Evolutionary conservation across 2,888 invertebrate species (phyloP).

Genomic region (Ichneumoninae sp.): DNA sequence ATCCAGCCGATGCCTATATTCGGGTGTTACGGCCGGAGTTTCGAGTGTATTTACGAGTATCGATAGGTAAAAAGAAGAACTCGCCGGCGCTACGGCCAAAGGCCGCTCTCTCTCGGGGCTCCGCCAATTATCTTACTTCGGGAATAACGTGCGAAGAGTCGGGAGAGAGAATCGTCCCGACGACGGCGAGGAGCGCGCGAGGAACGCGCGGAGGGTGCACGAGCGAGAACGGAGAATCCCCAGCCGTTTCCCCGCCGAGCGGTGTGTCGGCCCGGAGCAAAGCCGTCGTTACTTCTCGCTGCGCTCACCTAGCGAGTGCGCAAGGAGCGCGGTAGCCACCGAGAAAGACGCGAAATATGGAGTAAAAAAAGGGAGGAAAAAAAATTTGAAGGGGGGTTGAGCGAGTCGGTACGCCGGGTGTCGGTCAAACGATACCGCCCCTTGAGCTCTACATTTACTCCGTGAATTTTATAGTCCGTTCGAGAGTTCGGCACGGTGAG

Average conservation of each 20-base stretch:
- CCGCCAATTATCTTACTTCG: slow-evolving; percentile 75
- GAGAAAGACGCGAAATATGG: slow-evolving; percentile 55
- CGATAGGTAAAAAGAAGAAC: slow-evolving; percentile 55
- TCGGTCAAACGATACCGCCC: slow-evolving; percentile 80
- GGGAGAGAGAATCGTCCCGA: slow-evolving; percentile 45
- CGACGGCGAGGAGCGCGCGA: slow-evolving; percentile 60
- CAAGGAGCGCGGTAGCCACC: slow-evolving; percentile 21
- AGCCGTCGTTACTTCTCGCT: slow-evolving; percentile 58
- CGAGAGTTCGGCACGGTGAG: slow-evolving; percentile 53
- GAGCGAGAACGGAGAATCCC: slow-evolving; percentile 23
- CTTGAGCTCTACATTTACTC: slow-evolving; percentile 80
- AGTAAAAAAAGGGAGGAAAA: slow-evolving; percentile 25
- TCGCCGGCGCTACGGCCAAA: not conserved
- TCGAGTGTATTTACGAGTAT: slow-evolving; percentile 63
- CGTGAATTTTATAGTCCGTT: slow-evolving; percentile 79
- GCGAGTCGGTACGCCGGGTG: slow-evolving; percentile 51
- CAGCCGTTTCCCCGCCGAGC: not conserved
- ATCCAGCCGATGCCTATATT: slow-evolving; percentile 57
- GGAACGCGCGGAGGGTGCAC: slow-evolving; percentile 39
- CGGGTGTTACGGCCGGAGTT: slow-evolving; percentile 55
- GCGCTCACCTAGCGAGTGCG: slow-evolving; percentile 7
- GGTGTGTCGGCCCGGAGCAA: slow-evolving; percentile 21
- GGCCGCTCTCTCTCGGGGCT: slow-evolving; percentile 36
- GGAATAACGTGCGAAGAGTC: slow-evolving; percentile 77
- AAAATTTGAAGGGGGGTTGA: slow-evolving; percentile 16